Evolutionary conservation across 2,888 invertebrate species (phyloP).

Genomic region (Diarsia rubi): DNA sequence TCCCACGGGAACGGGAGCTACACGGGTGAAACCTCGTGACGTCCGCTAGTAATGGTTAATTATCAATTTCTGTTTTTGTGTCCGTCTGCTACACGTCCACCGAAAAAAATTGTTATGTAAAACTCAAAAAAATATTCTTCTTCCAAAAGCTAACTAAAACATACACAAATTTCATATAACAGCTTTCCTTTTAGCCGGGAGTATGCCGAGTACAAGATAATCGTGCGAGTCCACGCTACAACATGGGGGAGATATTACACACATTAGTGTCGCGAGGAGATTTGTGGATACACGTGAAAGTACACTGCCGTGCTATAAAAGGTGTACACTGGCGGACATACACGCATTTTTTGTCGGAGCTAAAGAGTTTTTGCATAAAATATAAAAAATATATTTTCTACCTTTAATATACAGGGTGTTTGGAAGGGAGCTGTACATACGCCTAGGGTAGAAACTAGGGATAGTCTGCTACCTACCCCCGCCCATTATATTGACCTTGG

Average conservation of each 20-base stretch:
- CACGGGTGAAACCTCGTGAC: no score
- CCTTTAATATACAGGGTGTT: no score
- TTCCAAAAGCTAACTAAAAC: constrained; percentile 1
- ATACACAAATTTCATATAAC: constrained; percentile 20
- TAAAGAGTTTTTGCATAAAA: not conserved
- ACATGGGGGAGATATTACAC: constrained; percentile 70
- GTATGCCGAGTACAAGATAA: constrained; percentile 41
- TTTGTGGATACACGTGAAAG: constrained; percentile 62
- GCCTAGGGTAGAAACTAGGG: no score
- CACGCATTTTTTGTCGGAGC: not conserved
- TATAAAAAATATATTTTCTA: not conserved
- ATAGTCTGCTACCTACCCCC: no score
- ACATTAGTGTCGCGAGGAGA: constrained; percentile 70
- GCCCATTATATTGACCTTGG: no score
- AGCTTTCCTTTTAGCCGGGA: constrained; percentile 30
- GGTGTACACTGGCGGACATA: not conserved
- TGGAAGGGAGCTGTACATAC: no score
- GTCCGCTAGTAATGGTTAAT: not conserved
- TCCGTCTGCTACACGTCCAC: no score
- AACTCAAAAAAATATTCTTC: not conserved
- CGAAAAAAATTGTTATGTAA: not conserved
- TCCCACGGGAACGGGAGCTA: no score
- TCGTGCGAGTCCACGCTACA: constrained; percentile 45
- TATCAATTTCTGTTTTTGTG: not conserved
- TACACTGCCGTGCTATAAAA: constrained; percentile 46